Evolutionary conservation across 2,797 vertebrate genomes (phyloP).

Genomic region (Phaenicophaeus curvirostris): DNA sequence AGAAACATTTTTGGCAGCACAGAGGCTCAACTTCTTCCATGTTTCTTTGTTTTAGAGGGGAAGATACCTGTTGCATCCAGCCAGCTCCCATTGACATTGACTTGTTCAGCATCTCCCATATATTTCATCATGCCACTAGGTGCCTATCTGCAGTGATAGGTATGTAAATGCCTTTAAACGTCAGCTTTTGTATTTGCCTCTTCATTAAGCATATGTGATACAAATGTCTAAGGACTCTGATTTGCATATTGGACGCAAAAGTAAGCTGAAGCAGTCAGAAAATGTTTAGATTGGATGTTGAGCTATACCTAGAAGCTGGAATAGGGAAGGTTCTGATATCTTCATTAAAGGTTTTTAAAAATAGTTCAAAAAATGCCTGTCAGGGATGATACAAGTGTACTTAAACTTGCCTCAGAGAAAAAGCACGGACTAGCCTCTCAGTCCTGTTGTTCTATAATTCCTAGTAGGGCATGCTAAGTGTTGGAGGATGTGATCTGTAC

Average conservation of each 20-base stretch:
- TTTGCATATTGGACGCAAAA: not conserved
- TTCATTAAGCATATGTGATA: not conserved
- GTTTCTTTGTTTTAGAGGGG: not conserved
- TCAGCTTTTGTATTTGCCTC: not conserved
- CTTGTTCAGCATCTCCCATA: not conserved
- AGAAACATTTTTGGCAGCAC: not conserved
- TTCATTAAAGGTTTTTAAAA: not conserved
- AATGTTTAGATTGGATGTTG: not conserved
- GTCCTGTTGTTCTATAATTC: not conserved
- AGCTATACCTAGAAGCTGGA: not conserved
- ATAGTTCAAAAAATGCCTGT: not conserved
- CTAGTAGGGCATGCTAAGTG: not conserved
- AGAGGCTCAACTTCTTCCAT: not conserved
- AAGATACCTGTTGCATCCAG: not conserved
- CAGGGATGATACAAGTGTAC: slow-evolving; percentile 11
- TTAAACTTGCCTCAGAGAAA: slow-evolving; percentile 25
- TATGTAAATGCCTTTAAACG: slow-evolving; percentile 9
- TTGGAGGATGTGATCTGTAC: not conserved
- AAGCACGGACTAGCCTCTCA: not conserved
- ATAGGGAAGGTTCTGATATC: not conserved
- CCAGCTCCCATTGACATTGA: not conserved
- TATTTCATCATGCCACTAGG: not conserved
- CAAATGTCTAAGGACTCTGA: not conserved
- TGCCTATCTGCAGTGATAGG: slow-evolving; percentile 2
- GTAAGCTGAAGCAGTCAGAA: not conserved